Base-by-base conservation (phyloP, 2,888 invertebrate genomes). In the Orthosia gothica region DNA sequence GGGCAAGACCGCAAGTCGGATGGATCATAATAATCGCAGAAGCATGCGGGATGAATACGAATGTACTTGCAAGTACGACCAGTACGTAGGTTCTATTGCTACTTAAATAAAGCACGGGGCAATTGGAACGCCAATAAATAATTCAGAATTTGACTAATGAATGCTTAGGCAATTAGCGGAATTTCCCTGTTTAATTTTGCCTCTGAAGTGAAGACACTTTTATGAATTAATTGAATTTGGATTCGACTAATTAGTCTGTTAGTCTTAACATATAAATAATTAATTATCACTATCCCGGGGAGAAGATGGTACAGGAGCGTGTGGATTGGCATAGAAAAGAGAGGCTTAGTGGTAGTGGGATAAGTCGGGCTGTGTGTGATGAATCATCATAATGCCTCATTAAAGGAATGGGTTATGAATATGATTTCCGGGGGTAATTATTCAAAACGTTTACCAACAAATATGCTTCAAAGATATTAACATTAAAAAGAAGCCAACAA, bases 101-200 rank as follows among this genome's bases (percentile, higher is more conserved):
- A 74, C 76, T 54, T 61, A 79, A 82, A 84, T 87, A 88, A 84
- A 74, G 69, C 80, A 75, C 76, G 74, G 74, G 64, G 70, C 74
- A 81, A 84, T 85, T 81, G 84, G 85, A 75, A 82, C 86, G 69
- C 73, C 74, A 81, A 87, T 90, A 88, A 90, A 91, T 90, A 88
- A 89, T 90, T 88, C 85, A 83, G 77, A 75, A 81, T 85, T 84
- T 86, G 85, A 86, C 81, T 89, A 87, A 90, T 84, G 64, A 74
- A 64, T 79, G 63, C 76, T 68, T 59, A 70, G 58, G 77, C 58
- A 78, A 82, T 78, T 78, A 68, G 18, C 55, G 47, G 50, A 63
- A 65, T 62, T 74, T 72, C 32, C 20, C 32, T 74, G 73, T 68
- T 49, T 61, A 47, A 71, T 49, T 71, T 69, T 73, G 47, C 16